Evolutionary conservation across 2,797 vertebrate species (phyloP).

Genomic region (Triplophysa yarkandensis): DNA sequence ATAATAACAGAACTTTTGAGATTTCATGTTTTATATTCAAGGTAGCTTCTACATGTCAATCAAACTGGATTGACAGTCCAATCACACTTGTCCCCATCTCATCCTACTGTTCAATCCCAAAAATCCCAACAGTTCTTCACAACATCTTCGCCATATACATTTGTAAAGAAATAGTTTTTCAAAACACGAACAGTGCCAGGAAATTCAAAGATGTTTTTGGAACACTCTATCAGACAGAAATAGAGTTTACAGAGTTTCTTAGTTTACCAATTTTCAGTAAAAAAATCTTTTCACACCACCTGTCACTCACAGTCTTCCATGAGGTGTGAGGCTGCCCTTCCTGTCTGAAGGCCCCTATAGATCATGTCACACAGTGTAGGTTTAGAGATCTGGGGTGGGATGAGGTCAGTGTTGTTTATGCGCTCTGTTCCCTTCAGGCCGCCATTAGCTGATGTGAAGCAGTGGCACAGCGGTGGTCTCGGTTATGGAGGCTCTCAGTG

Average conservation of each 20-base stretch:
- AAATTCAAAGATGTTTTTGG: neutral
- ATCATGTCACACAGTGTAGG: neutral
- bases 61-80: neutral
- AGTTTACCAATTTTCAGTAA: no score
- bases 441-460: neutral
- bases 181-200: neutral
- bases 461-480: conserved; percentile 2
- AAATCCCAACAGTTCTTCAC: neutral
- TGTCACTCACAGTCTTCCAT: neutral
- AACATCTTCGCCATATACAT: neutral
- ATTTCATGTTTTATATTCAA: neutral
- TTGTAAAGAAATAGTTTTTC: conserved; percentile 16
- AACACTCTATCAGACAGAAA: neutral
- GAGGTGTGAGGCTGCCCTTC: neutral
- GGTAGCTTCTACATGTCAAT: neutral
- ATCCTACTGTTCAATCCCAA: neutral
- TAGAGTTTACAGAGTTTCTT: neutral
- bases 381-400: neutral
- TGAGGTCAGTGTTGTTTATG: conserved; percentile 3
- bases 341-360: neutral
- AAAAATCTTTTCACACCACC: neutral
- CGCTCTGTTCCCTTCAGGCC: neutral
- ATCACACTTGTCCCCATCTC: neutral
- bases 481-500: conserved; percentile 3
- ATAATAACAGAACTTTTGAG: no score